Conservation (phyloP, 2,113 vertebrate species). For the Tympanuchus pallidicinctus region DNA sequence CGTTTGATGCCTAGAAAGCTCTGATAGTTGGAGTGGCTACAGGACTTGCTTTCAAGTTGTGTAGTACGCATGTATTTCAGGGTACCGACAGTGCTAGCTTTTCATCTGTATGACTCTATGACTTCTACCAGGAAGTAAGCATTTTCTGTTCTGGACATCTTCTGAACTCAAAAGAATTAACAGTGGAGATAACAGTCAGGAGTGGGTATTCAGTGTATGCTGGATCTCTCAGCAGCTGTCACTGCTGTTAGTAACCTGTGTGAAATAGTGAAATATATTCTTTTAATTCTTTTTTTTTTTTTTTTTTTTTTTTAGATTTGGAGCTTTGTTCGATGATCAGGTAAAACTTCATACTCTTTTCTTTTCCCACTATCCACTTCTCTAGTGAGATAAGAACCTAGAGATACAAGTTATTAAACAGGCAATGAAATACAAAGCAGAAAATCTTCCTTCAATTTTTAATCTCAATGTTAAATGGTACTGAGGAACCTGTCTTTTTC, state of each 20-base stretch:
- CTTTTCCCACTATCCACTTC: too few species aligned
- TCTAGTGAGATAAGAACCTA: background rate
- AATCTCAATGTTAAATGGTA: background rate
- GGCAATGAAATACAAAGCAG: background rate
- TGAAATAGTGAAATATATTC: background rate
- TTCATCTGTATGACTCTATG: background rate
- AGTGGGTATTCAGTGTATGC: background rate
- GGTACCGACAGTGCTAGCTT: background rate
- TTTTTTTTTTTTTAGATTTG: background rate
- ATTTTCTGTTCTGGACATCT: background rate
- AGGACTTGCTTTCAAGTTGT: background rate
- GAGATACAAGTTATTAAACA: background rate
- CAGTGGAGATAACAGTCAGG: background rate
- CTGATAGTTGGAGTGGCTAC: background rate
- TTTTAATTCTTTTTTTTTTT: background rate
- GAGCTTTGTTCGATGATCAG: background rate
- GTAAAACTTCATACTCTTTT: background rate
- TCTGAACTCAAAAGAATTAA: background rate
- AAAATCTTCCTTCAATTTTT: background rate
- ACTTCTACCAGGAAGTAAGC: background rate
- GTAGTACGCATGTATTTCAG: background rate
- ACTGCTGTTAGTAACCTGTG: background rate
- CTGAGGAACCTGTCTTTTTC: background rate
- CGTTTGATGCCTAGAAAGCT: background rate
- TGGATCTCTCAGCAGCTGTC: background rate